Evolutionary conservation across 2,113 vertebrate species (phyloP), one percentile per base, ranked within the genome.

Genomic region (Chamaetylas fuelleborni): DNA sequence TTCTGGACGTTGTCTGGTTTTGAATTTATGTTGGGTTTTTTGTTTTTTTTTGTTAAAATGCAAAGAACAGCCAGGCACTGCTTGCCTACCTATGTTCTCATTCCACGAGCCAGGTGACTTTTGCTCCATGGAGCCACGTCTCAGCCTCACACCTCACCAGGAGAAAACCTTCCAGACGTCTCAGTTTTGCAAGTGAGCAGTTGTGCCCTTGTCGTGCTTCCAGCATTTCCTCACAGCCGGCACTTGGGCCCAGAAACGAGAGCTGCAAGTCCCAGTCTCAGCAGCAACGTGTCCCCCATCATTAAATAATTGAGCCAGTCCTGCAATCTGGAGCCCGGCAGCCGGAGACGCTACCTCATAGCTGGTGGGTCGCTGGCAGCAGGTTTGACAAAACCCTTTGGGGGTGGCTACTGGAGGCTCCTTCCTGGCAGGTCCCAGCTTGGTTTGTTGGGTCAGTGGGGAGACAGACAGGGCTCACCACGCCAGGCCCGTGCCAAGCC

Each of bases 271-370:
- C 94, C 83, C 84, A 62, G 80, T 17, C 88, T 96, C 95, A 95
- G 94, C 95, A 85, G 83, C 26, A 90, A 83, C 1, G 40, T 45
- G 92, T 96, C 42, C 93, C 92, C 92, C 62, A 8, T 96, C 96
- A 97, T 97, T 97, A 96, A 96, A 90, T 95, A 94, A 96, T 94
- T 95, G 88, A 96, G 90, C 70, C 38, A 42, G 80, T 36, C 80
- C 88, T 94, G 92, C 91, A 85, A 48, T 86, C 89, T 24, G 69
- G 61, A 93, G 79, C 93, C 87, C 90, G 5, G 93, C 79, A 93
- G 74, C 40, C 29, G 2, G 93, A 97, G 96, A 97, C 96, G 7
- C 96, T 97, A 95, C 95, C 96, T 97, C 96, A 96, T 96, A 92
- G 91, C 81, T 96, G 92, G 29, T 93, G 92, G 95, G 92, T 94